A percentile compares a stretch with the other conserved stretches of the same genome.
phyloP scores from a whole-genome alignment of 2,113 vertebrate genomes.

The Carassius auratus region DNA sequence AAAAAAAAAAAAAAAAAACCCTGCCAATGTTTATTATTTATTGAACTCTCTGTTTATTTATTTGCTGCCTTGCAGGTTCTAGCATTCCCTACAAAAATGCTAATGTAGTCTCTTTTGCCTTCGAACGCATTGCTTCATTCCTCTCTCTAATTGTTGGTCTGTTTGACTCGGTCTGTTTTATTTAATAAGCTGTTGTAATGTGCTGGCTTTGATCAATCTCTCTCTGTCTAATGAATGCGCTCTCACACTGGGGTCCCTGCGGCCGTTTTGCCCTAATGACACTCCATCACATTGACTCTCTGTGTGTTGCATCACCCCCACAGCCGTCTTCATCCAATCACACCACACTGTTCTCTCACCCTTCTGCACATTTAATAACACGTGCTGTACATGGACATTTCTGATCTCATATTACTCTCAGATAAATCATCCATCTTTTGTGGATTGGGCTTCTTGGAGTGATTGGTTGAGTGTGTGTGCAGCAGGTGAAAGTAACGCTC shows the following conservation, averaged over 20 bases:
- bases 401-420: not conserved
- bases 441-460: not conserved
- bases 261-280: conserved; percentile 1
- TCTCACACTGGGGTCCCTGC: conserved; percentile 13
- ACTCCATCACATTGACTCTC: conserved; percentile 17
- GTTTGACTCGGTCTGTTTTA: conserved; percentile 1
- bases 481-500: conserved; percentile 17
- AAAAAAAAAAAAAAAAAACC: not conserved
- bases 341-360: not conserved
- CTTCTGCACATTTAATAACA: conserved; percentile 15
- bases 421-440: not conserved
- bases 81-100: not conserved
- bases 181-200: conserved; percentile 12
- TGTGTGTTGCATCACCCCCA: conserved; percentile 5
- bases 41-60: not conserved
- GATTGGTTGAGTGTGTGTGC: not conserved
- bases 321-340: not conserved
- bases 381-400: not conserved
- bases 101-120: not conserved
- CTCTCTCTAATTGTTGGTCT: conserved; percentile 2
- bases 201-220: conserved; percentile 1
- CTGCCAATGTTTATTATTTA: not conserved
- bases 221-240: conserved; percentile 16
- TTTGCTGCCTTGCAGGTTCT: not conserved
- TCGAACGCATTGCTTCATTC: not conserved